These are phyloP conservation scores for Aptenodytes forsteri DNA, from an alignment of 2,113 vertebrate species.

Conservation along the genomic window DNA sequence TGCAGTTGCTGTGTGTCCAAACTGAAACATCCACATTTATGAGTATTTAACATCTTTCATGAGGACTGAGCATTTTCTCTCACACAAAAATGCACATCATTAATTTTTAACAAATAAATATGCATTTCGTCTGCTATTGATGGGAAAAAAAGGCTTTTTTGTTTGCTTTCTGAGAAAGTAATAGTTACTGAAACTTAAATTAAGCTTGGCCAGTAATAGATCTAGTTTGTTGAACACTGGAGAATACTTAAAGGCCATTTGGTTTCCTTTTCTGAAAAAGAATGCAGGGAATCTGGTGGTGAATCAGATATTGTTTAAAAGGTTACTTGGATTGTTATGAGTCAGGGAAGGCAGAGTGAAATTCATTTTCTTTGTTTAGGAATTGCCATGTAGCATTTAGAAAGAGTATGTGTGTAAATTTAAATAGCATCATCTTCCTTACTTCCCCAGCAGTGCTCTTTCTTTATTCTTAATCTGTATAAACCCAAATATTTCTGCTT, in stretches of 20 bases:
- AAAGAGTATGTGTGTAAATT: neutral
- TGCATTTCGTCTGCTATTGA: neutral
- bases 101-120: neutral
- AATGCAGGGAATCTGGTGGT: neutral
- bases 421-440: neutral
- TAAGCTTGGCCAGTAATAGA: neutral
- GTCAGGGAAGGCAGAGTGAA: neutral
- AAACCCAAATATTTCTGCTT: neutral
- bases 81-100: neutral
- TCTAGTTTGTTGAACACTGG: neutral
- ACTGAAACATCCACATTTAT: neutral
- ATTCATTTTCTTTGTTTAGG: neutral
- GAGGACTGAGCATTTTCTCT: neutral
- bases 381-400: neutral
- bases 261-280: neutral
- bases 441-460: neutral
- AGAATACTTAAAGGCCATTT: neutral
- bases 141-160: neutral
- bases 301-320: neutral
- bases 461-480: neutral
- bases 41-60: neutral
- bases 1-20: neutral
- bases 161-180: neutral
- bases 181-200: neutral
- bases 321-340: neutral